Base-by-base conservation (phyloP, 2,113 vertebrate species). In the Ciconia stormi region DNA sequence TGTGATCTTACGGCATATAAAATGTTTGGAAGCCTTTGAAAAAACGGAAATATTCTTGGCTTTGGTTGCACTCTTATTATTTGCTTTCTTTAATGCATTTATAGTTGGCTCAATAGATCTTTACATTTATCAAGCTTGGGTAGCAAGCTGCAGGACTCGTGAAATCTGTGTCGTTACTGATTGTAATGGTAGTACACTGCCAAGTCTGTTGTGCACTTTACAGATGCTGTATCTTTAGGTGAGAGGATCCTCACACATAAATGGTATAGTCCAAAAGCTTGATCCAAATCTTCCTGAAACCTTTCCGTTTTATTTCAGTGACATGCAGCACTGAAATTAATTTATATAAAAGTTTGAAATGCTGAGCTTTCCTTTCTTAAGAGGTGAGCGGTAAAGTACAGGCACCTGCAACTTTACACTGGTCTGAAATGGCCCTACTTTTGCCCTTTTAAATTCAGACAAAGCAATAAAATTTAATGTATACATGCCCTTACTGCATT, bases 391-490 rank as follows among this genome's bases (percentile, higher is more conserved):
- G 56, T 89, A 80, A 89, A 89, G 77, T 77, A 49, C 29, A 91
- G 53, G 63, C 66, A 94, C 78, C 78, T 91, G 91, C 70, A 89
- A 73, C 42, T 94, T 93, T 82, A 65, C 58, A 25, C 18, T 88
- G 62, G 59, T 74, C 82, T 90, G 74, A 90, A 95, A 66, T 30
- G 88, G 62, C 50, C 80, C 82, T 80, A 23, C 49, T 70, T 92
- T 88, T 4, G 2, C 82, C 77, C 53, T 88, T 87, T 95, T 62
- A 65, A 90, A 90, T 85, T 89, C 73, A 94, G 71, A 87, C 62
- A 87, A 91, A 95, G 94, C 93, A 90, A 87, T 95, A 96, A 95
- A 95, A 95, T 95, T 94, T 96, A 86, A 95, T 77, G 74, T 30
- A 36, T 72, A 65, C 15, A 5, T 90, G 58, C 84, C 62, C 62